phyloP scores from a whole-genome alignment of 2,888 invertebrate species.

The Macroteleia sp. region DNA sequence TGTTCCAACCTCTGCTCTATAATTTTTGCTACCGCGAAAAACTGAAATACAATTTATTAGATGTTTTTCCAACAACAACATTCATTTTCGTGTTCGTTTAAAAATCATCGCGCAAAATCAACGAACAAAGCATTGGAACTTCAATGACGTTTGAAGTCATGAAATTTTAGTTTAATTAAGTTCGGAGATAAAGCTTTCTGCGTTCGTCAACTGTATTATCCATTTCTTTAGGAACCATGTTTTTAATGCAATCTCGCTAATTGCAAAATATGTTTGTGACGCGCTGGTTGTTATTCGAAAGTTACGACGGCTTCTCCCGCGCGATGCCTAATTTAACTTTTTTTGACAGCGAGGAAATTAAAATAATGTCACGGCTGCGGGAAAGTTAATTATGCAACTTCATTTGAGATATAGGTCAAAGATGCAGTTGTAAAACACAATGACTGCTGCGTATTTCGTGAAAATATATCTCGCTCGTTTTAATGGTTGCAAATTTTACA shows the following conservation, averaged over 20 bases:
- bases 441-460: background rate
- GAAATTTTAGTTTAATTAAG: slow-evolving; percentile 36
- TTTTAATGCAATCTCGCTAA: slow-evolving; percentile 32
- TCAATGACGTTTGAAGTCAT: no score
- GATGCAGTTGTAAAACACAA: slow-evolving; percentile 17
- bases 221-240: slow-evolving; percentile 13
- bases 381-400: slow-evolving; percentile 48
- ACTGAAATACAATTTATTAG: no score
- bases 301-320: slow-evolving; percentile 27
- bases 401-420: slow-evolving; percentile 38
- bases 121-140: no score
- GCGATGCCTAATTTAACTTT: slow-evolving; percentile 57
- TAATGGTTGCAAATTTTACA: background rate
- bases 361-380: slow-evolving; percentile 40
- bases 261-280: slow-evolving; percentile 46
- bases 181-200: no score
- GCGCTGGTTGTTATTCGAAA: slow-evolving; percentile 27
- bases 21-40: no score
- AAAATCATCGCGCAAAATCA: no score
- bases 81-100: no score
- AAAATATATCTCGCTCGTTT: background rate
- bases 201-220: slow-evolving; percentile 12
- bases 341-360: slow-evolving; percentile 45
- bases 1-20: slow-evolving; percentile 8
- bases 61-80: no score